phyloP scores from a whole-genome alignment of 2,797 vertebrate genomes.

The Numenius phaeopus region DNA sequence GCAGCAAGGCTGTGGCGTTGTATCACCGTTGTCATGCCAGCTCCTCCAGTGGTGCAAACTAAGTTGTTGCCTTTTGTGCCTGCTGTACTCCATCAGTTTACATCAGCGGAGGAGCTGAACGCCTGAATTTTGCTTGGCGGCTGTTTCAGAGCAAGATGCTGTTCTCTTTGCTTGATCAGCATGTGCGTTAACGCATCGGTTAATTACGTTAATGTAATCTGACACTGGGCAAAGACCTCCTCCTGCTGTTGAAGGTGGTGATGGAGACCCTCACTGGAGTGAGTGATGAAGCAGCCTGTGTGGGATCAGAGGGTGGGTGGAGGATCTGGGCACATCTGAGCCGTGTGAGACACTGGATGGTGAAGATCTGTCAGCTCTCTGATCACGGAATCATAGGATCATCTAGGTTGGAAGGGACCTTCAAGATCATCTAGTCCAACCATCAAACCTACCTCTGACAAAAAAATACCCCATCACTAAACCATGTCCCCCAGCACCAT shows the following conservation, averaged over 20 bases:
- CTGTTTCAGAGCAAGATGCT: neutral
- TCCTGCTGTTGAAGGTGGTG: neutral
- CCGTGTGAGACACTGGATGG: neutral
- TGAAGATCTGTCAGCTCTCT: neutral
- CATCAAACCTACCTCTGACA: too few relatives aligned
- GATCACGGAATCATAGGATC: too few relatives aligned
- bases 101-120: rapidly evolving
- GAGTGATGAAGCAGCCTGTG: rapidly evolving
- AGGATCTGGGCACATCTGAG: neutral
- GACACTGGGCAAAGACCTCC: neutral
- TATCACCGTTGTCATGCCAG: neutral
- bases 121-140: rapidly evolving
- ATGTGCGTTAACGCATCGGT: rapidly evolving
- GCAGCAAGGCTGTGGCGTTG: neutral
- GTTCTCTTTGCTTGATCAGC: neutral
- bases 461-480: too few relatives aligned
- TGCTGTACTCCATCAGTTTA: neutral
- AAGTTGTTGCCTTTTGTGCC: neutral
- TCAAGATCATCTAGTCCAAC: too few relatives aligned
- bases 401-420: too few relatives aligned
- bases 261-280: neutral
- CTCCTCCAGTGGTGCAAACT: neutral
- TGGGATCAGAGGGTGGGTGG: neutral
- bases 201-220: neutral
- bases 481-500: too few relatives aligned